Base-by-base conservation (phyloP, 2,888 invertebrate species). In the Apamea crenata region DNA sequence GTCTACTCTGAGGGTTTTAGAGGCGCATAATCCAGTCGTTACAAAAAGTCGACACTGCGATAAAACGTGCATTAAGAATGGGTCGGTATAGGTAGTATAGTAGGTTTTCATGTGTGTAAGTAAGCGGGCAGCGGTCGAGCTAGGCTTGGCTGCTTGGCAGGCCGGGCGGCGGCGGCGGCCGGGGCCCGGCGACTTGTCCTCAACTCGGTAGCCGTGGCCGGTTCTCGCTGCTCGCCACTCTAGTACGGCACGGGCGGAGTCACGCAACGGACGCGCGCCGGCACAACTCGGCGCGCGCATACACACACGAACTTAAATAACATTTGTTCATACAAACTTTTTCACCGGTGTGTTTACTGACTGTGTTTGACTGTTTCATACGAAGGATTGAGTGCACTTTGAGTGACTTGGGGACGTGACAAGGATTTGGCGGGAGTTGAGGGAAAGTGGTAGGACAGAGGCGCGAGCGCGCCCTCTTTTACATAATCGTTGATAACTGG, bases 181-280 rank as follows among this genome's bases (percentile, higher is more conserved):
- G 74, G 68, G 74, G 71, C 71, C 87, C 87, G 87, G 79, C 87
- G 92, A 92, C 91, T 90, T 92, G 92, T 92, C 92, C 92, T 91
- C 92, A 93, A 91, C 91, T 91, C 92, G 91, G 93, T 94, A 94
- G 93, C 94, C 91, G 85, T 89, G 92, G 92, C 92, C 92, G 93
- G 92, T 90, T 91, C 92, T 91, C 83, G 74, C 81, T 80, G 91
- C 89, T 89, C 89, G 89, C 89, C 88, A 88, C 90, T 90, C 95
- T 96, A 96, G 96, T 96, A 96, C 94, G 92, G 94, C 93, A 95
- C 96, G 92, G 92, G 92, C 94, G 91, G 90, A 95, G 91, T 91
- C 89, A 91, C 93, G 93, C 91, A 91, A 86, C 95, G 96, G 96
- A 95, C 96, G 96, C 94, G 91, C 93, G 93, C 87, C 87, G 88